phyloP scores from a whole-genome alignment of 2,113 vertebrate species.

The Lutjanus erythropterus region DNA sequence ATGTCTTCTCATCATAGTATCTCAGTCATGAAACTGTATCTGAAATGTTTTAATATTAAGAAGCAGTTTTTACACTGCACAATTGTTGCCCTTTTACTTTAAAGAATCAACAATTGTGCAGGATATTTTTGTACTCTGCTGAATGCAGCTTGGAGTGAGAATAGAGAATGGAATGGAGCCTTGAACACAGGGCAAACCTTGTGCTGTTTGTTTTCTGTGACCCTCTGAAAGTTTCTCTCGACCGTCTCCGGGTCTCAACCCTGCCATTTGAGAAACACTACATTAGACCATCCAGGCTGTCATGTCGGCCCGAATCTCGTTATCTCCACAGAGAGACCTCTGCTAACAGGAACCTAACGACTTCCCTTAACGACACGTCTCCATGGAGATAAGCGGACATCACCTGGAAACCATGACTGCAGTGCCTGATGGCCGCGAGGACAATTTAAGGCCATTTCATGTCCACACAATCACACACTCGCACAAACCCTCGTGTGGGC shows the following conservation, averaged over 20 bases:
- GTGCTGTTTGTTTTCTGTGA: conserved; percentile 8
- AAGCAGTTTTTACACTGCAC: background rate
- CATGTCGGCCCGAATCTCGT: conserved; percentile 89
- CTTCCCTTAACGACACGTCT: conserved; percentile 85
- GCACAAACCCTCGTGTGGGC: conserved; percentile 48
- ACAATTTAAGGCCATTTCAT: conserved; percentile 74
- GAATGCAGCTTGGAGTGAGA: background rate
- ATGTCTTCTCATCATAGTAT: background rate
- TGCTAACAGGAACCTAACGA: conserved; percentile 89
- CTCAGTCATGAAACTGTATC: background rate
- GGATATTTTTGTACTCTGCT: background rate
- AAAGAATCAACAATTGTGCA: background rate
- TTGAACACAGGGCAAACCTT: conserved; percentile 3
- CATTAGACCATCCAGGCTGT: conserved; percentile 58
- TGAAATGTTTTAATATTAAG: background rate
- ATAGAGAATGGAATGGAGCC: background rate
- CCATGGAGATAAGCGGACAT: conserved; percentile 91
- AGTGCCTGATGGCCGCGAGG: conserved; percentile 58
- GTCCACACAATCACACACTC: conserved; percentile 48
- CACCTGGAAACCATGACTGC: conserved; percentile 89
- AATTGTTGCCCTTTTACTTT: no score
- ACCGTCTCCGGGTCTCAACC: conserved; percentile 40
- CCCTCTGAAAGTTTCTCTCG: conserved; percentile 41
- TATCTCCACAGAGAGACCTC: conserved; percentile 92
- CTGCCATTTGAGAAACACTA: conserved; percentile 41